Evolutionary conservation across 2,888 invertebrate species (phyloP).

Genomic region (Tryphoninae sp.): DNA sequence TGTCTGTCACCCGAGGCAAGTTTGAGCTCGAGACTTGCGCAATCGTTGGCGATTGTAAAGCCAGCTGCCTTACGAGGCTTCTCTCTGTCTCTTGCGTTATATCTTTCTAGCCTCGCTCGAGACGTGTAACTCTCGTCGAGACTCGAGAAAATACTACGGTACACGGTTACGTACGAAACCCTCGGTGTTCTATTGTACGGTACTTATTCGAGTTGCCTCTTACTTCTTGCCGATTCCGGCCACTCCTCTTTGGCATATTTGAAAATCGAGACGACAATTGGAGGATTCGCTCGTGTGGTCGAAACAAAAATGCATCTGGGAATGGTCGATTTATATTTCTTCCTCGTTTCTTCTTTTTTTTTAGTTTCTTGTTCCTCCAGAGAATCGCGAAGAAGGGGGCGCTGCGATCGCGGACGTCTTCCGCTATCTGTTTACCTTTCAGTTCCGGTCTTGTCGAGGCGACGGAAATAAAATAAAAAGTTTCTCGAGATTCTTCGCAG

Average conservation of each 20-base stretch:
- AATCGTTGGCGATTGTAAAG: constrained; percentile 50
- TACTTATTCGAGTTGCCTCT: background rate
- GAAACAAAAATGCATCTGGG: too few species aligned
- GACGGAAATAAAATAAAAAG: background rate
- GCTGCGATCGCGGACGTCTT: background rate
- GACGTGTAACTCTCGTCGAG: background rate
- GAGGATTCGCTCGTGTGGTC: constrained; percentile 5
- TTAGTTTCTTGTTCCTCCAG: too few species aligned
- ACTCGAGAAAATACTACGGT: background rate
- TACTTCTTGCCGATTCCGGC: background rate
- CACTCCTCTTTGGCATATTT: constrained; percentile 24
- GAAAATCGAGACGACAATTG: constrained; percentile 6
- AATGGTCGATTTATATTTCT: too few species aligned
- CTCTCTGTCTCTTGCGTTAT: constrained; percentile 31
- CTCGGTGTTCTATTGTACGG: constrained; percentile 9
- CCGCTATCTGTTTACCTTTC: constrained; percentile 17
- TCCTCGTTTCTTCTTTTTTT: too few species aligned
- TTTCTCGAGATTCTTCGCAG: constrained; percentile 3
- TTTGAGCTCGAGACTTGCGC: constrained; percentile 41
- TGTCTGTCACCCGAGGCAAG: constrained; percentile 25
- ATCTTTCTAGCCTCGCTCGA: constrained; percentile 4
- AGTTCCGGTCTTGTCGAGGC: background rate
- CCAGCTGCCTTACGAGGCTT: constrained; percentile 38
- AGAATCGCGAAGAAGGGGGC: background rate
- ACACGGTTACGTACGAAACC: constrained; percentile 9